Conservation (phyloP, 1,140 invertebrate genomes). For the Oryzaephilus surinamensis region DNA sequence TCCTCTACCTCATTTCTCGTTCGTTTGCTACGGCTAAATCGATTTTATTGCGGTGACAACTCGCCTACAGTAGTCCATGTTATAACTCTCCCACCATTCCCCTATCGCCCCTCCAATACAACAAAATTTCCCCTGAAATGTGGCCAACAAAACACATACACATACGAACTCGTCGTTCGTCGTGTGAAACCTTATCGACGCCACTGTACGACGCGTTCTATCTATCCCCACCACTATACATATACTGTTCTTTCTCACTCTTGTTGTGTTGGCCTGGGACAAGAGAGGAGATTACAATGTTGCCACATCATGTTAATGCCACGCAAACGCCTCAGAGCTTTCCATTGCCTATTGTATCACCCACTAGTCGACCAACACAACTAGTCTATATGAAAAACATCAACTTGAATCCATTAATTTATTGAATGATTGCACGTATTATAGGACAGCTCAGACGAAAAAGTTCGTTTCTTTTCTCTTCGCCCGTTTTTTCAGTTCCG, state of each 20-base stretch:
- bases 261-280: no score
- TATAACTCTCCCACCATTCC: no score
- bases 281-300: no score
- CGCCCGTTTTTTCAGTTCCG: conserved; percentile 13
- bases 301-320: no score
- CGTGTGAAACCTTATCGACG: conserved; percentile 19
- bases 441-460: conserved; percentile 24
- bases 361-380: conserved; percentile 16
- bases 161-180: conserved; percentile 6
- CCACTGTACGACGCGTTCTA: conserved; percentile 23
- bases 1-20: no score
- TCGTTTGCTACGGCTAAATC: conserved; percentile 13
- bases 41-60: no score
- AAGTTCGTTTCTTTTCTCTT: conserved; percentile 18
- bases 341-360: conserved; percentile 24
- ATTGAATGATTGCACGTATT: conserved; percentile 15
- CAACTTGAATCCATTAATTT: conserved; percentile 8
- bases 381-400: conserved; percentile 11
- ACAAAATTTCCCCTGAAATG: not conserved
- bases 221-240: conserved; percentile 14
- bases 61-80: no score
- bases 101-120: not conserved
- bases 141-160: not conserved
- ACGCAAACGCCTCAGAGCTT: conserved; percentile 22
- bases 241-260: no score